Evolutionary conservation across 2,888 invertebrate genomes (phyloP), one percentile per base, ranked within the genome.

Genomic region (Acleris holmiana): DNA sequence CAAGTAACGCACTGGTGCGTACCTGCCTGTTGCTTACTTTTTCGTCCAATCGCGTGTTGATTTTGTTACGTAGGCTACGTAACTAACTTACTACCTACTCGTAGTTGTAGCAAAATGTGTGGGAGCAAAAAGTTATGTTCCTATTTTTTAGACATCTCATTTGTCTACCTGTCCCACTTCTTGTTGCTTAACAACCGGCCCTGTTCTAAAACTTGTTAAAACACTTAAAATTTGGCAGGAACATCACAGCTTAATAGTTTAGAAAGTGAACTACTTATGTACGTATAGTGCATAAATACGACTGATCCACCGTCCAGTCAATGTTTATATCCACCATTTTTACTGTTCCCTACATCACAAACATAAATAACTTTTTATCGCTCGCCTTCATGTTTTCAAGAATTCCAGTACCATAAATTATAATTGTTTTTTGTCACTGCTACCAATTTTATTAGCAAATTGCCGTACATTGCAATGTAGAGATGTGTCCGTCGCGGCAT

Each of bases 401-500:
- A 54, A 19, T n/a, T 48, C 41, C 58, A 13, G 19, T n/a, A 18
- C 40, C 35, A 48, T 57, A 47, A 61, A 61, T 66, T 54, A 58
- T 59, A 50, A 59, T 62, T 62, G 50, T 62, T 57, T 61, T 35
- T 55, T 54, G 51, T 51, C 44, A 17, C 47, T 21, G 40, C 51
- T 60, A 56, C 59, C 63, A 57, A 64, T 54, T 63, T 59, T 48
- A 41, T 41, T 53, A 54, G 58, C 58, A 64, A 64, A 66, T 55
- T 65, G 21, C 59, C 5, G 21, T 41, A 48, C 50, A 65, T 66
- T 56, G 65, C 57, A 64, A 61, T 66, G 61, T 66, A 59, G 44
- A 56, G 57, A 67, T 58, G 55, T 67, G 58, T 58, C 62, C 69
- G 60, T 66, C 64, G 54, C 67, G 50, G 67, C 66, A 72, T 72